These are phyloP conservation scores for Protobothrops flavoviridis DNA, from an alignment of 2,113 vertebrate genomes.

Conservation along the genomic window DNA sequence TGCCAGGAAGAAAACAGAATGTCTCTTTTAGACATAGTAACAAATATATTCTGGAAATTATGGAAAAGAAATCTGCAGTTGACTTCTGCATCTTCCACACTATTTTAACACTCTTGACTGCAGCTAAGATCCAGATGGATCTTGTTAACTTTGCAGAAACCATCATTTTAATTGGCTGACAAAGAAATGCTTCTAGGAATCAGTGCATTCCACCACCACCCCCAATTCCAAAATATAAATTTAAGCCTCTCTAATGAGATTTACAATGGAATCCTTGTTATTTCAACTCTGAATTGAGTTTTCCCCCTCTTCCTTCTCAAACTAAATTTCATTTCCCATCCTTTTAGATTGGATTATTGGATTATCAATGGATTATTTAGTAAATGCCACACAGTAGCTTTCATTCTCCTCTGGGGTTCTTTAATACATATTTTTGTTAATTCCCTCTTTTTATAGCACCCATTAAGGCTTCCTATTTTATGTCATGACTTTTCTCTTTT, in stretches of 20 bases:
- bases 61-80: constrained; percentile 68
- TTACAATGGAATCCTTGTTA: constrained; percentile 44
- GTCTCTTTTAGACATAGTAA: constrained; percentile 60
- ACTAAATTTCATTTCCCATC: background rate
- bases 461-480: background rate
- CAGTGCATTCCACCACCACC: constrained; percentile 20
- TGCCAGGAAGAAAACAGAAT: background rate
- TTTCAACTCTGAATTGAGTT: constrained; percentile 32
- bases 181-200: constrained; percentile 49
- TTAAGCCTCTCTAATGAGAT: constrained; percentile 42
- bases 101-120: constrained; percentile 64
- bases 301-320: background rate
- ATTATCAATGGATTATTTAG: background rate
- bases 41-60: constrained; percentile 54
- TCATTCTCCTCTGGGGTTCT: background rate
- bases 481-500: background rate
- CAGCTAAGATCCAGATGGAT: constrained; percentile 62
- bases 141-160: constrained; percentile 57
- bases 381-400: background rate
- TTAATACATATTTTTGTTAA: background rate
- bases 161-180: constrained; percentile 49
- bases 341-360: background rate
- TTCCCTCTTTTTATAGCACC: background rate
- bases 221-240: constrained; percentile 45
- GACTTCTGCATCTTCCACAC: constrained; percentile 61